Percentiles rank a stretch among this genome's conserved stretches.
phyloP scores from a whole-genome alignment of 53 echinoderm and acorn worm species.

The Patiria pectinifera region DNA sequence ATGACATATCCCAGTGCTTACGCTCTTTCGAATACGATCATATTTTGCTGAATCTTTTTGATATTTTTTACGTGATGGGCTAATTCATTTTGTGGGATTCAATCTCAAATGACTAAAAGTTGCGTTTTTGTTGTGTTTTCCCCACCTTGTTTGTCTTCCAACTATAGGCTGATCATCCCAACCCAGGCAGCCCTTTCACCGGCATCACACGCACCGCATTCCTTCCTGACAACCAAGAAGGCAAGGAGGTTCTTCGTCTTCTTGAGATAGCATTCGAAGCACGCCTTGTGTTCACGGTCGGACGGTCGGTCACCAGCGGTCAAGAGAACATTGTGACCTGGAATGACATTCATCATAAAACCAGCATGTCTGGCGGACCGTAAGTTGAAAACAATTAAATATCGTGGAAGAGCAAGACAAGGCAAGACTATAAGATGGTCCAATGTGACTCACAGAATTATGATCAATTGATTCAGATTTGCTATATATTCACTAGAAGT shows the following conservation, averaged over 20 bases:
- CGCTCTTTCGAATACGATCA: too few relatives aligned
- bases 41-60: too few relatives aligned
- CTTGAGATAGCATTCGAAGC: slow-evolving; percentile 59
- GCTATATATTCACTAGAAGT: too few relatives aligned
- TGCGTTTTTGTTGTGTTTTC: background rate
- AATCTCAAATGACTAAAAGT: too few relatives aligned
- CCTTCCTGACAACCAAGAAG: slow-evolving; percentile 60
- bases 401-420: too few relatives aligned
- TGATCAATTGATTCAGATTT: too few relatives aligned
- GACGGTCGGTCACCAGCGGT: slow-evolving; percentile 57
- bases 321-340: slow-evolving; percentile 46
- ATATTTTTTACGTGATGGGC: too few relatives aligned
- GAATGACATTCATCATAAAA: slow-evolving; percentile 75
- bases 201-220: slow-evolving; percentile 50
- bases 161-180: slow-evolving; percentile 47
- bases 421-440: too few relatives aligned
- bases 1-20: too few relatives aligned
- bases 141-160: background rate
- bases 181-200: slow-evolving; percentile 34
- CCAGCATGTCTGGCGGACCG: slow-evolving; percentile 51
- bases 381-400: background rate
- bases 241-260: slow-evolving; percentile 44
- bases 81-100: too few relatives aligned
- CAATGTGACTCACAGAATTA: too few relatives aligned
- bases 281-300: slow-evolving; percentile 60